A percentile compares a stretch with the other conserved stretches of the same genome.
Evolutionary conservation across 2,888 invertebrate species (phyloP).

Genomic region (Rambutsinella grinnellia): DNA sequence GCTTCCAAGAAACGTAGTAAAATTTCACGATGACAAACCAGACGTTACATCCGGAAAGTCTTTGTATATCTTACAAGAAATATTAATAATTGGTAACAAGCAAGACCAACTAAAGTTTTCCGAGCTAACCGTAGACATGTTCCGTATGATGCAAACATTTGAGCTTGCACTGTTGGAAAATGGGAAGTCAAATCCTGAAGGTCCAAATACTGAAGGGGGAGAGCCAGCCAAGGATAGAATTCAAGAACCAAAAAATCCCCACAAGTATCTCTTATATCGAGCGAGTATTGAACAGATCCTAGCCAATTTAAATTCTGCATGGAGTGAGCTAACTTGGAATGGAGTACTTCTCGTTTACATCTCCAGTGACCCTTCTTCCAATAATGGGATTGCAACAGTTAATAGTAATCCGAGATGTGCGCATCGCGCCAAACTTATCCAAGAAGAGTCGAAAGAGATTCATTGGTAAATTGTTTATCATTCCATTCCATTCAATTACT

Average conservation of each 20-base stretch:
- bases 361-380: slow-evolving; percentile 79
- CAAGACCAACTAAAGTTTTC: slow-evolving; percentile 96
- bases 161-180: slow-evolving; percentile 85
- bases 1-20: slow-evolving; percentile 17
- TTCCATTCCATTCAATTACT: not conserved
- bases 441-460: slow-evolving; percentile 46
- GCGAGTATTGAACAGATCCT: slow-evolving; percentile 94
- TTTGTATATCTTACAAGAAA: slow-evolving; percentile 83
- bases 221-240: not conserved
- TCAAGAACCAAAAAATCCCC: slow-evolving; percentile 78
- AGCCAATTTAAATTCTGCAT: slow-evolving; percentile 90
- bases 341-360: slow-evolving; percentile 93
- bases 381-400: slow-evolving; percentile 37
- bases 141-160: slow-evolving; percentile 93
- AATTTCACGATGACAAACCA: slow-evolving; percentile 26
- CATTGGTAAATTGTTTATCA: slow-evolving; percentile 21
- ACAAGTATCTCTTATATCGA: slow-evolving; percentile 96
- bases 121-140: slow-evolving; percentile 98
- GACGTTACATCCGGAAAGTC: slow-evolving; percentile 33
- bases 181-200: slow-evolving; percentile 73
- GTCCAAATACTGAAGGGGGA: not conserved
- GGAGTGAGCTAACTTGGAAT: slow-evolving; percentile 92
- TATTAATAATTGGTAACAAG: slow-evolving; percentile 92
- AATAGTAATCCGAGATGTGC: slow-evolving; percentile 21
- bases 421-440: slow-evolving; percentile 12